Percentiles rank a stretch among this genome's conserved stretches.
phyloP scores from a whole-genome alignment of 2,113 vertebrate genomes.

The Sinocyclocheilus rhinocerous region DNA sequence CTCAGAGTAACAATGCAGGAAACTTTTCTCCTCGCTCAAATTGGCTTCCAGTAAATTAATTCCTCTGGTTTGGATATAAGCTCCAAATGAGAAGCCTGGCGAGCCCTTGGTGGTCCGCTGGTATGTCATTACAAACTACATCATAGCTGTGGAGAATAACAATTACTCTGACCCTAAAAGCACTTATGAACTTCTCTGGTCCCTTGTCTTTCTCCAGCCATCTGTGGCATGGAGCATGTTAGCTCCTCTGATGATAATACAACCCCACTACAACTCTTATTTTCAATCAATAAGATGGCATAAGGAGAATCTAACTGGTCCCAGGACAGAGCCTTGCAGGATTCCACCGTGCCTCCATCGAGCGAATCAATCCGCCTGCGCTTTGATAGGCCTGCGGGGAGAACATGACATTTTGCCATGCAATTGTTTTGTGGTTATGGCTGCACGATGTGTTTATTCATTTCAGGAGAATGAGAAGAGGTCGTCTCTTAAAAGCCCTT shows the following conservation, averaged over 20 bases:
- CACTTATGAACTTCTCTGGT: neutral
- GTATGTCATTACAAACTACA: neutral
- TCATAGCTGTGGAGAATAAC: neutral
- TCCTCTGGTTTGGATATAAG: neutral
- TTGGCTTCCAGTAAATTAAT: neutral
- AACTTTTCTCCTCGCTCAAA: neutral
- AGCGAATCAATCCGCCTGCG: neutral
- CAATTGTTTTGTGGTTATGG: neutral
- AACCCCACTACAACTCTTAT: neutral
- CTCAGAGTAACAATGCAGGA: neutral
- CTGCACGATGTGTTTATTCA: neutral
- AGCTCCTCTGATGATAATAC: neutral
- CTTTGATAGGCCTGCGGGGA: conserved; percentile 19
- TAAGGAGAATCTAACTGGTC: neutral
- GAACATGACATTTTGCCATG: neutral
- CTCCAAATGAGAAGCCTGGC: neutral
- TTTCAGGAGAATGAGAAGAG: conserved; percentile 18
- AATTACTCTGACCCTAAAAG: neutral
- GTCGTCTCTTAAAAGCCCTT: conserved; percentile 22
- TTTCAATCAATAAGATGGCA: conserved; percentile 4
- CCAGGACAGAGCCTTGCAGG: conserved; percentile 3
- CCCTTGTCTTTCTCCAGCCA: neutral
- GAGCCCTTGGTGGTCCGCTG: neutral
- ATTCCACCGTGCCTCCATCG: neutral
- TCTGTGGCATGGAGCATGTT: neutral